Conservation (phyloP, 2,797 vertebrate species). For the Aselliscus stoliczkanus region DNA sequence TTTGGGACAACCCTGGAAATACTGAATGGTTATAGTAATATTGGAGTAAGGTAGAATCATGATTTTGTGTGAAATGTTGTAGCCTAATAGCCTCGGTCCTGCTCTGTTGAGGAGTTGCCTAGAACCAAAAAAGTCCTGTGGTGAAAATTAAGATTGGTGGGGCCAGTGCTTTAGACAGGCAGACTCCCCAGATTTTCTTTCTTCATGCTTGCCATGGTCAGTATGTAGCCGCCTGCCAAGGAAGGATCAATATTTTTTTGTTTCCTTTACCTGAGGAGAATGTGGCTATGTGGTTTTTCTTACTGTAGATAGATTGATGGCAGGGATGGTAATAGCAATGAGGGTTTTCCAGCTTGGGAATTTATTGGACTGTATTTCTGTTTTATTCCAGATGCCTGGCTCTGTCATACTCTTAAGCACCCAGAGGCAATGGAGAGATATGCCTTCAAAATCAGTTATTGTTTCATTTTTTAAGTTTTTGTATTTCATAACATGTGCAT, state of each 20-base stretch:
- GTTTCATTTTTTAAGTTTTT: constrained; percentile 39
- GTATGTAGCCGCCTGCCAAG: neutral
- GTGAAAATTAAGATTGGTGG: constrained; percentile 34
- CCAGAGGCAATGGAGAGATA: neutral
- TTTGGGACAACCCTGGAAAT: neutral
- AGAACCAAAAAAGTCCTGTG: neutral
- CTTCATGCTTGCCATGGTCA: neutral
- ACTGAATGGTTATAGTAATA: neutral
- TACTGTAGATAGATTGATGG: constrained; percentile 36
- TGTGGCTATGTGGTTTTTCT: constrained; percentile 27
- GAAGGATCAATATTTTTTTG: constrained; percentile 38
- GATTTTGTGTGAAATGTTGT: neutral
- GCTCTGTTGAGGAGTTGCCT: constrained; percentile 22
- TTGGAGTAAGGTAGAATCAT: neutral
- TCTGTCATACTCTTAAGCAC: neutral
- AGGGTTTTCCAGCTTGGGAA: constrained; percentile 15
- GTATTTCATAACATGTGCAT: constrained; percentile 30
- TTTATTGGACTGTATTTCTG: constrained; percentile 28
- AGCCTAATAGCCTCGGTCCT: neutral
- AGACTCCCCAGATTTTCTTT: neutral
- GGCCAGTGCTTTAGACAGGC: neutral
- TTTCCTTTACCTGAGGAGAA: constrained; percentile 17
- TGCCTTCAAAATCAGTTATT: constrained; percentile 33
- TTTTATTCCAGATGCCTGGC: constrained; percentile 38
- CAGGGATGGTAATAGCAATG: constrained; percentile 42